A percentile compares a stretch with the other conserved stretches of the same genome.
These are phyloP conservation scores for Tetramorium alpestre DNA, from an alignment of 1,140 invertebrate species.

Conservation along the genomic window DNA sequence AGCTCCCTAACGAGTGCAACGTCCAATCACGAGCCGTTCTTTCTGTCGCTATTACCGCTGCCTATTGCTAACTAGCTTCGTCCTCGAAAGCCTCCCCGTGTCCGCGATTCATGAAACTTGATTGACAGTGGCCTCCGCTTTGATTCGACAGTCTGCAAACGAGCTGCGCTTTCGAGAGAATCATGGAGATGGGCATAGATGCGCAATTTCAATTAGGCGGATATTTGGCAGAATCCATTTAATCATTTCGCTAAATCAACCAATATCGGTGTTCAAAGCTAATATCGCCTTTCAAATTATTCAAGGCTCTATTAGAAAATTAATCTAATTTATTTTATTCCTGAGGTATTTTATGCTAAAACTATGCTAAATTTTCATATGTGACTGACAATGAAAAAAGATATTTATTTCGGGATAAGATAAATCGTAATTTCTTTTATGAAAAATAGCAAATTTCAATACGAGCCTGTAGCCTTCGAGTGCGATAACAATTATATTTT, in stretches of 20 bases:
- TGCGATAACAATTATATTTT: background rate
- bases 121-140: conserved; percentile 61
- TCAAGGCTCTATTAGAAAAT: background rate
- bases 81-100: conserved; percentile 49
- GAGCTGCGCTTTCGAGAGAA: conserved; percentile 1
- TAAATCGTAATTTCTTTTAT: background rate
- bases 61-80: conserved; percentile 61
- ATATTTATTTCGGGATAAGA: background rate
- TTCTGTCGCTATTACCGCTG: conserved; percentile 58
- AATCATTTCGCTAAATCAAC: background rate
- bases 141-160: conserved; percentile 37
- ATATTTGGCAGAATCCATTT: conserved; percentile 21
- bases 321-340: background rate
- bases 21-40: conserved; percentile 46
- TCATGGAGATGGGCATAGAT: background rate
- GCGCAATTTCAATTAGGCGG: conserved; percentile 14
- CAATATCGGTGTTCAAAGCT: background rate
- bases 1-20: conserved; percentile 18
- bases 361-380: background rate
- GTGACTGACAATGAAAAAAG: background rate
- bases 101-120: conserved; percentile 65
- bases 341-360: background rate
- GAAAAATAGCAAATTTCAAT: too few relatives aligned
- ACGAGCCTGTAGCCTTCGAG: too few relatives aligned
- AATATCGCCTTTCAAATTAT: background rate